Conservation (phyloP, 2,113 vertebrate genomes). For the Microtus pennsylvanicus region DNA sequence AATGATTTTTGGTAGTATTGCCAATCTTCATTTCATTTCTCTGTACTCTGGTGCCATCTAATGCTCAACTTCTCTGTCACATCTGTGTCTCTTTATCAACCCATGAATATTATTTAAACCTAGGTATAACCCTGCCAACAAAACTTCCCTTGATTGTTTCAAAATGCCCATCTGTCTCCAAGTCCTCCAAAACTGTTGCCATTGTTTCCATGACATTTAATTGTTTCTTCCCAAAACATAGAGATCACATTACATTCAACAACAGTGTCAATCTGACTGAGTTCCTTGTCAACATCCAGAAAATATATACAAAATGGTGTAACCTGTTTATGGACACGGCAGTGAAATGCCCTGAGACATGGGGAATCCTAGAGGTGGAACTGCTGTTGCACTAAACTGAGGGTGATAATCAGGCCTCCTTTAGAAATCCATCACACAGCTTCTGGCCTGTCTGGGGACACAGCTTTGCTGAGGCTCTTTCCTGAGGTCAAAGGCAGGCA, state of each 20-base stretch:
- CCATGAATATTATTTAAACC: not conserved
- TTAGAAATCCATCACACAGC: not conserved
- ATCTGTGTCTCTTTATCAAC: not conserved
- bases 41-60: conserved; percentile 76
- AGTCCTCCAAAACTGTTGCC: conserved; percentile 14
- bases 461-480: not conserved
- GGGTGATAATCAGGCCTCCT: not conserved
- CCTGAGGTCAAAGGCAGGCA: not conserved
- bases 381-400: not conserved
- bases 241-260: not conserved
- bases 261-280: not conserved
- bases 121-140: conserved; percentile 35
- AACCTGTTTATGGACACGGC: not conserved
- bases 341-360: not conserved
- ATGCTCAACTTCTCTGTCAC: not conserved
- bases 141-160: conserved; percentile 68
- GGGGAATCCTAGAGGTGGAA: not conserved
- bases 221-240: conserved; percentile 28
- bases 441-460: not conserved
- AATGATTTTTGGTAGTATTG: not conserved
- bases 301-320: not conserved
- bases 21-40: conserved; percentile 29
- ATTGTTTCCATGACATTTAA: conserved; percentile 45
- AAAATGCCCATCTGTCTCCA: conserved; percentile 37
- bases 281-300: conserved; percentile 6